A percentile compares a stretch with the other conserved stretches of the same genome.
These are phyloP conservation scores for Amitus sp. DNA, from an alignment of 2,888 invertebrate genomes.

Conservation along the genomic window DNA sequence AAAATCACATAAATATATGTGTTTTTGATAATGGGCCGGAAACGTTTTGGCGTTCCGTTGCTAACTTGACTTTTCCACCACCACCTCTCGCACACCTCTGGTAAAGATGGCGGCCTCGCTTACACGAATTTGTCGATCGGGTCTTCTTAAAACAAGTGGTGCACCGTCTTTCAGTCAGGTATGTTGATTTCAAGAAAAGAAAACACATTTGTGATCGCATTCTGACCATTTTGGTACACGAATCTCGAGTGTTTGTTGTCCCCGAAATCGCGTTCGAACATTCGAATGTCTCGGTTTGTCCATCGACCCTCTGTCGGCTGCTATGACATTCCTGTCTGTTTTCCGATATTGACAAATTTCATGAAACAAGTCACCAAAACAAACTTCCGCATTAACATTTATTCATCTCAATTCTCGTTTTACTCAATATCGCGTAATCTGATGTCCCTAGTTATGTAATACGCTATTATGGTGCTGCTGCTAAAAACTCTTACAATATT, in stretches of 20 bases:
- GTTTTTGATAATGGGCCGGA: too few species aligned
- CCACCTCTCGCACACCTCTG: too few species aligned
- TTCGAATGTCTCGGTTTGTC: not conserved
- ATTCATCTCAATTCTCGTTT: constrained; percentile 7
- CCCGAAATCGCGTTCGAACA: not conserved
- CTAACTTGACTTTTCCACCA: too few species aligned
- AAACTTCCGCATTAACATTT: not conserved
- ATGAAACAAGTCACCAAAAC: not conserved
- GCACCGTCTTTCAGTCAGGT: constrained; percentile 78
- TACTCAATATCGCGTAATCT: not conserved
- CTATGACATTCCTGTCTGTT: constrained; percentile 47
- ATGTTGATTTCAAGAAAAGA: constrained; percentile 55
- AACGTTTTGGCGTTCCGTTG: too few species aligned
- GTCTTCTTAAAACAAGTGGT: constrained; percentile 81
- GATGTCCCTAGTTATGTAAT: constrained; percentile 23
- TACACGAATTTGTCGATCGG: constrained; percentile 82
- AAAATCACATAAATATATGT: too few species aligned
- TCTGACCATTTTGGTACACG: not conserved
- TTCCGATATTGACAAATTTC: not conserved
- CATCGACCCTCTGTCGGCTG: constrained; percentile 52
- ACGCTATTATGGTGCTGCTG: constrained; percentile 31
- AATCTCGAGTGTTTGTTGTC: not conserved
- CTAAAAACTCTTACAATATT: constrained; percentile 2
- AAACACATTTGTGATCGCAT: not conserved
- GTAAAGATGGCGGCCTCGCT: constrained; percentile 89